A percentile compares a stretch with the other conserved stretches of the same genome.
Evolutionary conservation across 2,797 vertebrate genomes (phyloP).

Genomic region (Tarsius wallacei): DNA sequence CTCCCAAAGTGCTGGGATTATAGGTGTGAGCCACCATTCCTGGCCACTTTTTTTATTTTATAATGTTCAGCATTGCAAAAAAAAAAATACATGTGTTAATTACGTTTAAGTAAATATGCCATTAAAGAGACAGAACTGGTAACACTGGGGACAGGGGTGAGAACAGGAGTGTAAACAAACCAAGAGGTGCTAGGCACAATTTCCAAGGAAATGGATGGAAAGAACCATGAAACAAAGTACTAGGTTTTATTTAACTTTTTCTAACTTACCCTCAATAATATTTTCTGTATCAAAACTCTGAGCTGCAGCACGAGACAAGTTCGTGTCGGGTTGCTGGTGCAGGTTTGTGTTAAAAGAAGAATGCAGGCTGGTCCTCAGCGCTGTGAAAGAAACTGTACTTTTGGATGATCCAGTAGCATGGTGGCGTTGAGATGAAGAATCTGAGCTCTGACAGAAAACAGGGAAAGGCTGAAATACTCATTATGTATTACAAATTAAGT

Average conservation of each 20-base stretch:
- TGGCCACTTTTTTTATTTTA: not conserved
- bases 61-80: not conserved
- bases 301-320: not conserved
- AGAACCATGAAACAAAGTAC: not conserved
- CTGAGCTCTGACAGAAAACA: conserved; percentile 80
- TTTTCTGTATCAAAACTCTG: conserved; percentile 26
- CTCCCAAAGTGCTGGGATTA: too few relatives aligned
- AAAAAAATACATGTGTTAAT: not conserved
- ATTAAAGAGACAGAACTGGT: not conserved
- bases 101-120: not conserved
- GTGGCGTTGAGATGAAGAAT: conserved; percentile 69
- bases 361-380: not conserved
- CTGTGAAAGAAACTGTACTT: not conserved
- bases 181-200: not conserved
- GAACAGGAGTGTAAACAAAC: not conserved
- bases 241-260: not conserved
- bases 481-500: not conserved
- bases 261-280: conserved; percentile 70
- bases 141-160: not conserved
- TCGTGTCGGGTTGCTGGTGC: not conserved
- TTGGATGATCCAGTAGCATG: rapidly evolving
- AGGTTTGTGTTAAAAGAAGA: not conserved
- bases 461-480: not conserved
- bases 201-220: not conserved
- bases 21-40: too few relatives aligned